Base-by-base conservation (phyloP, 2,797 vertebrate genomes). In the Melanotaenia pygmaea region DNA sequence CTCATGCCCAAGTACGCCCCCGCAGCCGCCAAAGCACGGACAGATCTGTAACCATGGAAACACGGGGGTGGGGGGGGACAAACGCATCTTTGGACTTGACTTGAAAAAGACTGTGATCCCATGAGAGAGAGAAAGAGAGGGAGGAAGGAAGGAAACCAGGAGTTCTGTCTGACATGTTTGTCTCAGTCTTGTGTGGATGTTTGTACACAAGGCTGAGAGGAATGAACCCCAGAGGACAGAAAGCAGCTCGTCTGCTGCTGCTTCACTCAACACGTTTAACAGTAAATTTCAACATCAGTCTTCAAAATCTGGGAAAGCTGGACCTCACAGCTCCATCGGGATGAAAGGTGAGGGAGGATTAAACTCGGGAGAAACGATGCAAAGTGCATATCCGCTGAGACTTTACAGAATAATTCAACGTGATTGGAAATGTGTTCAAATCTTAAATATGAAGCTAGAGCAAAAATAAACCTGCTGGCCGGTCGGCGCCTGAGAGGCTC, bases 1-100 rank as follows among this genome's bases (percentile, higher is more conserved):
- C 96, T 99, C 81, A 98, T 99, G 98, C 97, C 98, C 74, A 96
- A 96, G 92, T 97, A 98, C 3, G 97, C 97, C 0, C 97, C 97
- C 4, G 94, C 93, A 35, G 96, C 96, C 3, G 97, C 97, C 85
- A 95, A 92, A 70, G 95, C 96, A 83, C 94, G 97, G 94, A 96
- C 96, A 74, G 98, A 99, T 22, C 95, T 99, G 87, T 99, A 66
- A 54, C 22, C 50, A 12, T 8, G 18, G 14, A 45, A 18, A 5
- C 14, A 11, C 40, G 10, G 20, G 7, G 14, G 12, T 3, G 16
- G 12, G 4, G 7, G 7, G 14, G 14, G 4, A 18, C 11, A 67
- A 40, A 53, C 47, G 60, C 75, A 34, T 47, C 35, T 67, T 79
- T 2, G 73, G 76, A 86, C 78, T 82, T 50, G 66, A 74, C 58